Conservation (phyloP, 2,888 invertebrate genomes). For the Sicus ferrugineus region DNA sequence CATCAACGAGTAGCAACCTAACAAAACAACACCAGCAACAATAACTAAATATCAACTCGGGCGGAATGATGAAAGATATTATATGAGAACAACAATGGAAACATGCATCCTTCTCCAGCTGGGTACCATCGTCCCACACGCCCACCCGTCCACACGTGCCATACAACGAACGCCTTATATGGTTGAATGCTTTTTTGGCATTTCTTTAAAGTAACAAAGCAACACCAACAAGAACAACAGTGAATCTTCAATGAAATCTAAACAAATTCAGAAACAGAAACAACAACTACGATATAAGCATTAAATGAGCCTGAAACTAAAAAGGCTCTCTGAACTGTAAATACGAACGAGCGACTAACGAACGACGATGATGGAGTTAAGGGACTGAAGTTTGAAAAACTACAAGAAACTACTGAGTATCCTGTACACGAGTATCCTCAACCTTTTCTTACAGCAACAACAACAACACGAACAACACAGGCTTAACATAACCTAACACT, state of each 20-base stretch:
- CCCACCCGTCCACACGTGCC: too few species aligned
- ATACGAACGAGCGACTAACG: not conserved
- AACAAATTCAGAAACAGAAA: not conserved
- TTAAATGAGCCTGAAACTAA: constrained; percentile 8
- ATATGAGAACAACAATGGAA: not conserved
- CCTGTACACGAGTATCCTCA: not conserved
- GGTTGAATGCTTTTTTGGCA: not conserved
- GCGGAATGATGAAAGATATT: constrained; percentile 20
- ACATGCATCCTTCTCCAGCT: too few species aligned
- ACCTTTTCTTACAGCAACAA: constrained; percentile 3
- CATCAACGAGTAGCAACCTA: constrained; percentile 10
- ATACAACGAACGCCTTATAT: not conserved
- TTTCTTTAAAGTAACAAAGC: not conserved
- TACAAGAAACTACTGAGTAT: not conserved
- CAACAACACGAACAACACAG: constrained; percentile 21
- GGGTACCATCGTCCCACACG: not conserved
- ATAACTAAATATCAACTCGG: constrained; percentile 12
- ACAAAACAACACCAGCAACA: constrained; percentile 12
- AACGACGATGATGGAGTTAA: not conserved
- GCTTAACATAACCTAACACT: constrained; percentile 33
- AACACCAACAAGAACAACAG: not conserved
- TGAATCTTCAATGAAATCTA: not conserved
- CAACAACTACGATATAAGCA: not conserved
- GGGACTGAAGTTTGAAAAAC: not conserved
- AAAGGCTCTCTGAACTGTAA: not conserved